Base-by-base conservation (phyloP, 2,113 vertebrate genomes). In the Rynchops niger region DNA sequence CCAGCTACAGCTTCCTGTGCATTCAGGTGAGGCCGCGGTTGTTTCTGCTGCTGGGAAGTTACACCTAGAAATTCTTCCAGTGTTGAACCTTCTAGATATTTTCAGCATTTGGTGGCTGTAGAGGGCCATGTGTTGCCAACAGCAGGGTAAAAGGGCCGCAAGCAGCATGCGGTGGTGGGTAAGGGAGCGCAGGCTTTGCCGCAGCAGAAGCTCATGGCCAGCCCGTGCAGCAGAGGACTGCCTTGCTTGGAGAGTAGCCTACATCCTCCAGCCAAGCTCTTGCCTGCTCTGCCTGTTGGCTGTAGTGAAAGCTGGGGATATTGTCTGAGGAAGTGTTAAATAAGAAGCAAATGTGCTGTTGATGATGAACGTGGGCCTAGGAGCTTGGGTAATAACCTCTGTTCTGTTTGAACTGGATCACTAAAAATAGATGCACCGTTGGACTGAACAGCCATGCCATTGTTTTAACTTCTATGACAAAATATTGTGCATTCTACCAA, bases 391-490 rank as follows among this genome's bases (percentile, higher is more conserved):
- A 76, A 11, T 36, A 18, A 32, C 47, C 55, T 77, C 34, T 79
- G 73, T 74, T 72, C 55, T 82, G 66, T 45, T n/a, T 14, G 43
- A 76, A 84, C 69, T 84, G 38, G 15, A 3, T 30, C 50, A 11
- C 65, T 47, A 2, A 49, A 79, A 43, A 50, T 34, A 7, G 4
- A 10, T 6, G 36, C n/a, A 17, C 59, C 1, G 0, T 59, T 79
- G 13, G 40, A 42, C 1, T 5, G 55, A 78, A 3, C 4, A 42
- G 52, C 62, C 14, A 0, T 56, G 61, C 17, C 15, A 0, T 38
- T n/a, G 30, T 56, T 67, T 59, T 13, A n/a, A 66, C 38, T 53
- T 71, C 38, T n/a, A 3, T 63, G 85, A 32, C 47, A 91, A 63
- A 79, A 3, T 21, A 2, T 8, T 12, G 11, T 36, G 61, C 56